Base-by-base conservation (phyloP, 2,113 vertebrate species). In the Erinaceus europaeus region DNA sequence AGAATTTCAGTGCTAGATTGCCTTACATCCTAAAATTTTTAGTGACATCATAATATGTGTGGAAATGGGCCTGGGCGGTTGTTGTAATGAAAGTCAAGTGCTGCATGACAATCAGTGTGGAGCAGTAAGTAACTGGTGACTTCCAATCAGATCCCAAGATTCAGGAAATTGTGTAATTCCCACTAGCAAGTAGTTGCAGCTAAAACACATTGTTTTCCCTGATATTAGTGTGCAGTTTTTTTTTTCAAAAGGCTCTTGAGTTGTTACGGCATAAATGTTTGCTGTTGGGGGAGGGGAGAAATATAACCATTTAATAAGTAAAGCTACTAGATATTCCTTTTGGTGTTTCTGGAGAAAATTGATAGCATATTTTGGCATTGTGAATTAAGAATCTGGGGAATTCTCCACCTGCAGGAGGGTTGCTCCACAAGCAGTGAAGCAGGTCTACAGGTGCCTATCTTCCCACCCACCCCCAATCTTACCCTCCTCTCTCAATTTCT, bases 231-330 rank as follows among this genome's bases (percentile, higher is more conserved):
- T 57, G 8, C 12, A 15, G n/a, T n/a, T 29, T 81, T 74, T 68
- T 59, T 50, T 88, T 68, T 27, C 46, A 55, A 76, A 83, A 69
- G 62, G 20, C 34, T 62, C 34, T 36, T 29, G n/a, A 76, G 20
- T 80, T 80, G 9, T 62, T 84, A 73, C 34, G 52, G 64, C 25
- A 89, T 55, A 71, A 67, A 36, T 84, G 57, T 65, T 74, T 80
- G 36, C n/a, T 87, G 44, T 34, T 73, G 82, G 11, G 23, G 29
- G 7, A 2, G n/a, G n/a, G n/a, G n/a, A n/a, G n/a, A n/a, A n/a
- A 10, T 0, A 46, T 48, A 44, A 59, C 13, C 78, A 44, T 65
- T 88, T 72, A 79, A 34, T 64, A 82, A 69, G 23, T 57, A 5
- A 17, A 83, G 75, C 12, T 10, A 65, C 14, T 38, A 36, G 55